phyloP scores from a whole-genome alignment of 2,888 invertebrate species.

The Punctoribates punctum region DNA sequence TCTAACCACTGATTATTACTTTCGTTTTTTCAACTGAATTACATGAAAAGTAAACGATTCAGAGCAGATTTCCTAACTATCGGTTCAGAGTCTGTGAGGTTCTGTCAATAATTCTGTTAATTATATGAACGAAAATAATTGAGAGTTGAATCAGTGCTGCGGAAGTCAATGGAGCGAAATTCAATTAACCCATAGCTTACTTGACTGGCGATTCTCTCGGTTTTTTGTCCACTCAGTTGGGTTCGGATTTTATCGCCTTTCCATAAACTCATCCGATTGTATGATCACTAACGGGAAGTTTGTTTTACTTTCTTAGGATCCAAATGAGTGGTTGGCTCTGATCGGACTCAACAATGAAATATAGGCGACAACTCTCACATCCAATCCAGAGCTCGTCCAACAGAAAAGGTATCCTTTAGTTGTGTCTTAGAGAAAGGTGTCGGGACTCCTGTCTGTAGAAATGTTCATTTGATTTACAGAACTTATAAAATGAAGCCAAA shows the following conservation, averaged over 20 bases:
- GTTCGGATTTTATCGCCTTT: not conserved
- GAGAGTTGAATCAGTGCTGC: not conserved
- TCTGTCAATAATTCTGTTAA: slow-evolving; percentile 29
- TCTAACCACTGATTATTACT: not conserved
- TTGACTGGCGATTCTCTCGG: slow-evolving; percentile 7
- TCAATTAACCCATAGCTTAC: slow-evolving; percentile 31
- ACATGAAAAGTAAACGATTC: slow-evolving; percentile 35
- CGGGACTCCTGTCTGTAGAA: slow-evolving; percentile 11
- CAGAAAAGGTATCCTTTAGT: slow-evolving; percentile 16
- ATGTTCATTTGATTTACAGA: slow-evolving; percentile 28
- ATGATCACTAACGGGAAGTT: slow-evolving; percentile 11
- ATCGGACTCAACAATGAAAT: not conserved
- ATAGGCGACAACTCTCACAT: slow-evolving; percentile 27
- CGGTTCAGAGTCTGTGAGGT: not conserved
- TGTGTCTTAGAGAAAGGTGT: too few relatives aligned
- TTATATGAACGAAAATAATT: slow-evolving; percentile 16
- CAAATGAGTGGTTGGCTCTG: slow-evolving; percentile 27
- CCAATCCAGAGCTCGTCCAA: slow-evolving; percentile 23
- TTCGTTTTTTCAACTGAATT: slow-evolving; percentile 19
- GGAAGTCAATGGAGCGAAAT: slow-evolving; percentile 19
- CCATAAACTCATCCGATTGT: not conserved
- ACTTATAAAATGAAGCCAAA: slow-evolving; percentile 40
- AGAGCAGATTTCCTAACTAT: slow-evolving; percentile 19
- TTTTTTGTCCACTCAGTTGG: slow-evolving; percentile 11
- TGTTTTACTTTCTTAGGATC: not conserved